Percentiles rank a stretch among this genome's conserved stretches.
These are phyloP conservation scores for Muricea muricata DNA, from an alignment of 92 coral and sea anemone genomes.

Conservation along the genomic window DNA sequence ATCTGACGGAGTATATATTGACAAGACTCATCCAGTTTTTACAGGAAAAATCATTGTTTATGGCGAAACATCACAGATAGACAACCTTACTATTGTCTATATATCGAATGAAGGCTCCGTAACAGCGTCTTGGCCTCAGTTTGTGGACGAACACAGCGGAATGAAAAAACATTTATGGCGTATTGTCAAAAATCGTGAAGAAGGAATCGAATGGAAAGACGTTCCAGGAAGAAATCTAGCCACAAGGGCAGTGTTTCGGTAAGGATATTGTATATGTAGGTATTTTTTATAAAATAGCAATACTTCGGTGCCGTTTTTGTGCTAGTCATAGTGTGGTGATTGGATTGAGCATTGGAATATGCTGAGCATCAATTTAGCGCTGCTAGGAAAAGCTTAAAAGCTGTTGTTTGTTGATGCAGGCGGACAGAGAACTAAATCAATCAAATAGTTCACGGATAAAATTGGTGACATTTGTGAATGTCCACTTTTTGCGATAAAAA, in stretches of 20 bases:
- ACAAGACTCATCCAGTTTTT: conserved; percentile 84
- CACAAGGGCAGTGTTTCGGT: conserved; percentile 67
- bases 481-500: no score
- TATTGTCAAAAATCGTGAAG: conserved; percentile 34
- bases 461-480: no score
- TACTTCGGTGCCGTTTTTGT: no score
- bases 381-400: no score
- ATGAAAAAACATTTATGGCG: conserved; percentile 77
- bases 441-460: no score
- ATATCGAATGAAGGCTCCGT: conserved; percentile 61
- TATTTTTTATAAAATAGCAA: no score
- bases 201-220: conserved; percentile 47
- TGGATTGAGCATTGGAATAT: no score
- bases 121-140: conserved; percentile 76
- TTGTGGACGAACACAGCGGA: conserved; percentile 81
- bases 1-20: conserved; percentile 80
- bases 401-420: no score
- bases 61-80: conserved; percentile 64
- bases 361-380: no score
- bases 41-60: conserved; percentile 73
- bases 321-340: no score
- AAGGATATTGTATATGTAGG: not conserved
- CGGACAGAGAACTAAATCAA: no score
- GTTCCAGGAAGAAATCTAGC: conserved; percentile 75
- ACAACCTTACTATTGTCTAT: conserved; percentile 73